Conservation (phyloP, 2,888 invertebrate genomes). For the Plagiodera versicolora region DNA sequence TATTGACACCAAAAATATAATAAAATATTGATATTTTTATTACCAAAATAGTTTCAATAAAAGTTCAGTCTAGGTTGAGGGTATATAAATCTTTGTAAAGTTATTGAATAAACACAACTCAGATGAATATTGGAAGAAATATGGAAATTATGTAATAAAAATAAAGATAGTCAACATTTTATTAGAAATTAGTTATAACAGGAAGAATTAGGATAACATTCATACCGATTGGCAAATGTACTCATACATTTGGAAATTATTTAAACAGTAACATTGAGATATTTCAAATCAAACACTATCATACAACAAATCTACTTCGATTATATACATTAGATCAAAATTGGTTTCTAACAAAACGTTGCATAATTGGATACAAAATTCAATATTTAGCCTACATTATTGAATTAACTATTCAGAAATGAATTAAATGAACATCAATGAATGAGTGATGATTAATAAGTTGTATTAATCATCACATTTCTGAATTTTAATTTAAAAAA, state of each 20-base stretch:
- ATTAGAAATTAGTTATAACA: not conserved
- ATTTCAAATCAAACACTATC: not conserved
- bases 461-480: not conserved
- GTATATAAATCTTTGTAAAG: no score
- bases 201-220: not conserved
- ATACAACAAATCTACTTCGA: no score
- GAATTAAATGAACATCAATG: not conserved
- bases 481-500: not conserved
- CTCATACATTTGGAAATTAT: not conserved
- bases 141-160: no score
- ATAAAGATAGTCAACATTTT: not conserved
- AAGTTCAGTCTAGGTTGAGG: no score
- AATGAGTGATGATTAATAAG: not conserved
- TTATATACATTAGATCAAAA: no score
- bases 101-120: no score
- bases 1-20: slow-evolving; percentile 8
- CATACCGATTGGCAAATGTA: not conserved
- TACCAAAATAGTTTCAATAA: not conserved
- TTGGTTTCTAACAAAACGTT: not conserved
- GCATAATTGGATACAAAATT: not conserved
- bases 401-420: not conserved
- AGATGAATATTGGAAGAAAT: not conserved
- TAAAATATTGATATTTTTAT: not conserved
- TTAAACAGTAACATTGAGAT: not conserved
- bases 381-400: not conserved